A percentile compares a stretch with the other conserved stretches of the same genome.
Evolutionary conservation across 1,140 invertebrate genomes (phyloP).

Genomic region (Tetragonula clypearis): DNA sequence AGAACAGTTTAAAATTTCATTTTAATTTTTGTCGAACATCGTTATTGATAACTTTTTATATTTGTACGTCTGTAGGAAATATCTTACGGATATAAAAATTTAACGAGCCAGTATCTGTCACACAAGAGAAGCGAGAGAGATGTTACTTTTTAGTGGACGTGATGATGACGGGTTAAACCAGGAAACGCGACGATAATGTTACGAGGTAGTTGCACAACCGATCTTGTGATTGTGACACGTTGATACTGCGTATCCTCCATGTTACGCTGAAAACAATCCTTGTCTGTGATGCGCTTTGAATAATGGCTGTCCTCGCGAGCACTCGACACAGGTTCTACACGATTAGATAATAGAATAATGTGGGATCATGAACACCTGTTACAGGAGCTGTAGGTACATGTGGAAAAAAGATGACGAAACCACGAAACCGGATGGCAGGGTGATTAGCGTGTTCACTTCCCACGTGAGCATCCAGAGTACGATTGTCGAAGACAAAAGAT

Average conservation of each 20-base stretch:
- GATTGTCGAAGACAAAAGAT: neutral
- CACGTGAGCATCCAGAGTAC: neutral
- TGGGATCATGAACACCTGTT: slow-evolving; percentile 34
- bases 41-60: too few relatives aligned
- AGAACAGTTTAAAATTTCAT: too few relatives aligned
- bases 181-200: neutral
- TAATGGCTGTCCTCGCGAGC: slow-evolving; percentile 13
- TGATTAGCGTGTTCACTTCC: neutral
- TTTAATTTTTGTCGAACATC: too few relatives aligned
- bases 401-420: neutral
- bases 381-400: neutral
- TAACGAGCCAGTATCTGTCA: too few relatives aligned
- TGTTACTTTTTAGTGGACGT: neutral
- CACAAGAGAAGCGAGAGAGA: neutral
- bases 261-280: slow-evolving; percentile 6
- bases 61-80: too few relatives aligned
- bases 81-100: too few relatives aligned
- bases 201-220: neutral
- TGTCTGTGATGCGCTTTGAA: slow-evolving; percentile 18
- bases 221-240: slow-evolving; percentile 15
- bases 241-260: neutral
- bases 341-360: slow-evolving; percentile 23
- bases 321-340: slow-evolving; percentile 33
- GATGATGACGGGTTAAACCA: neutral
- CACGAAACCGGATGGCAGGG: neutral